Percentiles rank a stretch among this genome's conserved stretches.
Evolutionary conservation across 2,888 invertebrate genomes (phyloP).

Genomic region (Lapara coniferarum): DNA sequence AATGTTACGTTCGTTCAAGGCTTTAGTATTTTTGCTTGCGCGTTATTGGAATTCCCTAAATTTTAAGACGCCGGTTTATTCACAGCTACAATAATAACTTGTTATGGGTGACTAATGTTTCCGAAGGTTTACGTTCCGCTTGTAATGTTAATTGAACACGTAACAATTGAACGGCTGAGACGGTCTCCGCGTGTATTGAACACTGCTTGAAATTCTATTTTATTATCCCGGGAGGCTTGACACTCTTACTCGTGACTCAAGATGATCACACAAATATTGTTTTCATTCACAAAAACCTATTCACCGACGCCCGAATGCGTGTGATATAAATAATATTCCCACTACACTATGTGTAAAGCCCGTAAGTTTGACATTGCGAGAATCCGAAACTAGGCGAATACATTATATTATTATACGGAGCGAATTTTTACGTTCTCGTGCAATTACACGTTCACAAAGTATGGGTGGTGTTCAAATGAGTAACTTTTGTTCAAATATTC

Average conservation of each 20-base stretch:
- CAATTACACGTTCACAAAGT: constrained; percentile 48
- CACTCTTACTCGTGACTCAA: constrained; percentile 14
- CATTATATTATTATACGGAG: constrained; percentile 35
- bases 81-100: constrained; percentile 38
- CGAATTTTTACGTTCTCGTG: constrained; percentile 43
- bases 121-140: constrained; percentile 25
- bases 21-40: constrained; percentile 36
- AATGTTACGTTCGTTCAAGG: constrained; percentile 37
- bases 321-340: constrained; percentile 30
- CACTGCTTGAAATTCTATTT: background rate
- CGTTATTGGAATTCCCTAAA: constrained; percentile 47
- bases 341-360: constrained; percentile 32
- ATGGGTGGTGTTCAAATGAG: constrained; percentile 40
- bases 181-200: constrained; percentile 1
- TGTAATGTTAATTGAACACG: constrained; percentile 20
- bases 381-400: constrained; percentile 8
- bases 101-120: constrained; percentile 48
- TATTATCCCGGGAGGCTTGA: constrained; percentile 12
- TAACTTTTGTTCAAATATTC: constrained; percentile 75
- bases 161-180: constrained; percentile 5
- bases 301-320: constrained; percentile 28
- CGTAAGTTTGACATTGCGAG: constrained; percentile 26
- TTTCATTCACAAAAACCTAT: constrained; percentile 30
- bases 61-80: constrained; percentile 33
- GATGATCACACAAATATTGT: constrained; percentile 24